Percentiles rank a stretch among this genome's conserved stretches.
These are phyloP conservation scores for Oxycera nigricornis DNA, from an alignment of 2,888 invertebrate genomes.

Conservation along the genomic window DNA sequence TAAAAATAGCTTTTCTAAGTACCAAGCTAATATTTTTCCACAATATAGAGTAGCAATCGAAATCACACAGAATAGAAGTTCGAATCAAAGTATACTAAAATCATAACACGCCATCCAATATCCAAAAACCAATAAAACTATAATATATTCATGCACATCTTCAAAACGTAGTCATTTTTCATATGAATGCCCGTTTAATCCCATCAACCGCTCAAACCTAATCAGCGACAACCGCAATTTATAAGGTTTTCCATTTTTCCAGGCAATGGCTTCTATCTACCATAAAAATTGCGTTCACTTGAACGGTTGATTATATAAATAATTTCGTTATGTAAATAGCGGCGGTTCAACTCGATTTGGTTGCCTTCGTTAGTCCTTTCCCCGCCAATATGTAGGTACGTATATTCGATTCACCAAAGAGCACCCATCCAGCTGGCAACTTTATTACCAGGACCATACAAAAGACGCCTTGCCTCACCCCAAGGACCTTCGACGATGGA, in stretches of 20 bases:
- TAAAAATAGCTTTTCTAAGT: no score
- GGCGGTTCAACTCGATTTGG: constrained; percentile 37
- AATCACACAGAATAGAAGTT: no score
- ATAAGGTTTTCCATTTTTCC: constrained; percentile 16
- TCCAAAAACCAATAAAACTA: no score
- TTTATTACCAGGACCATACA: constrained; percentile 17
- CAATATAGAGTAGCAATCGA: no score
- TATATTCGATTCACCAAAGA: constrained; percentile 23
- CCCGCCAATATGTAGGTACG: constrained; percentile 35
- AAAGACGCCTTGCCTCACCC: background rate
- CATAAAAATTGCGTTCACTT: constrained; percentile 10
- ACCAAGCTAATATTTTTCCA: no score
- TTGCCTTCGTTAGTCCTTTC: constrained; percentile 36
- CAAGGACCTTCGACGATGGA: background rate
- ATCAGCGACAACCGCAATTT: background rate
- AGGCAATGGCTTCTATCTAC: background rate
- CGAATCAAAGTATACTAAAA: no score
- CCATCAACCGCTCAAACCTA: no score
- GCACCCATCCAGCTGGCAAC: constrained; percentile 19
- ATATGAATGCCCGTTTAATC: no score
- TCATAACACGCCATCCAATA: no score
- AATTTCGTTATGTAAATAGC: constrained; percentile 39
- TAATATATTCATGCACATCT: no score
- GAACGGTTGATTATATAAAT: constrained; percentile 38
- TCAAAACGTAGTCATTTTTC: no score